A percentile compares a stretch with the other conserved stretches of the same genome.
phyloP scores from a whole-genome alignment of 2,797 vertebrate species.

The Philypnodon macrostomus region DNA sequence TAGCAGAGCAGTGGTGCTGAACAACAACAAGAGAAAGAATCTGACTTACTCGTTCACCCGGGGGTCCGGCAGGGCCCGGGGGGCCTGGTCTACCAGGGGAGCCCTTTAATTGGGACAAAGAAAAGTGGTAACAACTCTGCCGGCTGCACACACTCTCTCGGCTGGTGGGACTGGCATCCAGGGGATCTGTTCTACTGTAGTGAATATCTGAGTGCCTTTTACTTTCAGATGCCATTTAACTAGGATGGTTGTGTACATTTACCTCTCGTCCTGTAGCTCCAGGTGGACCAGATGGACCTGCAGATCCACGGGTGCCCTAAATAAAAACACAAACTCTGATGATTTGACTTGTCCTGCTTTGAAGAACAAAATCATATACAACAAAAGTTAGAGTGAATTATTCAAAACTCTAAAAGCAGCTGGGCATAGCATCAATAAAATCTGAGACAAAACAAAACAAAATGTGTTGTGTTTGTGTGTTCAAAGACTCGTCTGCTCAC shows the following conservation, averaged over 20 bases:
- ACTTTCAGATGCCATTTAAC: conserved; percentile 23
- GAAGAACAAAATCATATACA: conserved; percentile 6
- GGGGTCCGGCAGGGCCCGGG: conserved; percentile 88
- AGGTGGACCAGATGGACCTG: conserved; percentile 82
- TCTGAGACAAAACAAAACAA: conserved; percentile 21
- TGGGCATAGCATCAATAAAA: conserved; percentile 5
- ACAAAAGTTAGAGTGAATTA: not conserved
- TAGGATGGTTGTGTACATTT: conserved; percentile 27
- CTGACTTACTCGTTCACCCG: conserved; percentile 90
- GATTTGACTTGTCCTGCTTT: conserved; percentile 7
- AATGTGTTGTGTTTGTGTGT: conserved; percentile 31
- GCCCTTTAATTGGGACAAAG: conserved; percentile 82
- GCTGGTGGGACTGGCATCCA: conserved; percentile 47
- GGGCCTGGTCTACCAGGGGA: conserved; percentile 87
- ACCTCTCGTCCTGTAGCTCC: conserved; percentile 78
- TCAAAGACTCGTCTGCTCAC: conserved; percentile 66
- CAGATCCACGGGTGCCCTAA: conserved; percentile 87
- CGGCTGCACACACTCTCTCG: conserved; percentile 35
- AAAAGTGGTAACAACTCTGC: conserved; percentile 38
- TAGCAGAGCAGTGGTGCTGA: conserved; percentile 23
- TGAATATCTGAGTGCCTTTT: conserved; percentile 35
- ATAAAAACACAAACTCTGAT: conserved; percentile 21
- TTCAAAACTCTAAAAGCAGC: conserved; percentile 9
- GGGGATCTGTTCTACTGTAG: conserved; percentile 41
- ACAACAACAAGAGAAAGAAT: conserved; percentile 22